Base-by-base conservation (phyloP, 2,113 vertebrate species). In the Cebus imitator region DNA sequence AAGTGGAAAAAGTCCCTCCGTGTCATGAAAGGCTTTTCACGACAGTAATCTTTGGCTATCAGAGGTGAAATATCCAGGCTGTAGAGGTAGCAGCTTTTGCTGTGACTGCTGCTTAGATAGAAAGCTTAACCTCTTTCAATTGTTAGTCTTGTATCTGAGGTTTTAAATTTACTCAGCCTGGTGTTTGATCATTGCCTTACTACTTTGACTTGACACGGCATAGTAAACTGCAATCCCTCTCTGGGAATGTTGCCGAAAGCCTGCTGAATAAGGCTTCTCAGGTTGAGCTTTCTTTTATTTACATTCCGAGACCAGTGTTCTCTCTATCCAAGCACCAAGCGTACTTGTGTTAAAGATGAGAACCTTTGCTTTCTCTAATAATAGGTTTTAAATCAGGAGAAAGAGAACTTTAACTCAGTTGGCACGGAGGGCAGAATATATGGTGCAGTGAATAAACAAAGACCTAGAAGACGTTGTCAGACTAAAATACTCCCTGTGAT, bases 371-470 rank as follows among this genome's bases (percentile, higher is more conserved):
- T 98, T 93, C 75, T 92, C 17, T 95, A 95, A n/a, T 17, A 97
- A 90, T 5, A 93, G 81, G 93, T 96, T 98, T 98, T 96, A 98
- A 97, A 96, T 85, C 40, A 95, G 45, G 83, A 96, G 92, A 92
- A 97, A 95, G 11, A 94, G 94, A 93, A 98, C 95, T 98, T 97
- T 97, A 97, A 97, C 94, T 96, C 96, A 91, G 96, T 97, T 68
- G 18, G 95, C 48, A 14, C 90, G 90, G 96, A 97, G 94, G 93
- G 87, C 50, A 82, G 85, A 96, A 21, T 86, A 97, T 68, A 98
- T 13, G 70, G 95, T 97, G 58, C 92, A 95, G 94, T 40, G 95
- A 98, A 97, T 98, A 99, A 98, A 98, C 96, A 98, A 97, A 98
- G 98, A 96, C 82, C 88, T 96, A 96, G 93, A 97, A 98, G 89